Percentiles rank a stretch among this genome's conserved stretches.
phyloP scores from a whole-genome alignment of 2,113 vertebrate species.

The Pteronura brasiliensis region DNA sequence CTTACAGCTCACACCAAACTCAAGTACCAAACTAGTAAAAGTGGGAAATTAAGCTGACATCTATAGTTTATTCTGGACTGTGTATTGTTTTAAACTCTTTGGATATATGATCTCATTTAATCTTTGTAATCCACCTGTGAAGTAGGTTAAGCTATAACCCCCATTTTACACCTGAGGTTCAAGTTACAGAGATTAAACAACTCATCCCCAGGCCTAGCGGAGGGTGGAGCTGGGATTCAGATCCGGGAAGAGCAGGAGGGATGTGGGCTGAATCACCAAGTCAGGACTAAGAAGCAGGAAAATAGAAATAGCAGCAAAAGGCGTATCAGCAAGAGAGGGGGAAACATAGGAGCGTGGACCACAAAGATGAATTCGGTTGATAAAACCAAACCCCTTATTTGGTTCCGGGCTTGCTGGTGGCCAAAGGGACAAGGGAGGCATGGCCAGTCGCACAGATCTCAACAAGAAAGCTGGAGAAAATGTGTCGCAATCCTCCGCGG shows the following conservation, averaged over 20 bases:
- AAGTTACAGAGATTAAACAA: not conserved
- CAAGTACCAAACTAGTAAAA: not conserved
- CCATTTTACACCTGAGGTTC: not conserved
- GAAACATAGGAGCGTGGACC: not conserved
- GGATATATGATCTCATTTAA: not conserved
- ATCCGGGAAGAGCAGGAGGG: not conserved
- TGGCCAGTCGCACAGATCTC: not conserved
- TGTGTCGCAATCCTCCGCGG: accelerated
- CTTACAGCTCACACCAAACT: not conserved
- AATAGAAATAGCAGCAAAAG: not conserved
- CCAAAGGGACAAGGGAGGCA: not conserved
- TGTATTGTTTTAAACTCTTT: not conserved
- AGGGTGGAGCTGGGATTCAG: not conserved
- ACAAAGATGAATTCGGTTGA: not conserved
- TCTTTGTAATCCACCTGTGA: not conserved
- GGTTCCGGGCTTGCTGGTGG: not conserved
- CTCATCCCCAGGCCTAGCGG: not conserved
- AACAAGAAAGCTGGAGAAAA: not conserved
- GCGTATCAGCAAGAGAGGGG: not conserved
- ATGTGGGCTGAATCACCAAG: not conserved
- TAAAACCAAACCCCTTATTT: not conserved
- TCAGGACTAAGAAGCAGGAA: not conserved
- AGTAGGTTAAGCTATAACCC: not conserved
- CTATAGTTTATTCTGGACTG: not conserved
- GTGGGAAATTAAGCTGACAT: not conserved